Evolutionary conservation across 1,140 invertebrate species (phyloP).

Genomic region (Euwallacea fornicatus): DNA sequence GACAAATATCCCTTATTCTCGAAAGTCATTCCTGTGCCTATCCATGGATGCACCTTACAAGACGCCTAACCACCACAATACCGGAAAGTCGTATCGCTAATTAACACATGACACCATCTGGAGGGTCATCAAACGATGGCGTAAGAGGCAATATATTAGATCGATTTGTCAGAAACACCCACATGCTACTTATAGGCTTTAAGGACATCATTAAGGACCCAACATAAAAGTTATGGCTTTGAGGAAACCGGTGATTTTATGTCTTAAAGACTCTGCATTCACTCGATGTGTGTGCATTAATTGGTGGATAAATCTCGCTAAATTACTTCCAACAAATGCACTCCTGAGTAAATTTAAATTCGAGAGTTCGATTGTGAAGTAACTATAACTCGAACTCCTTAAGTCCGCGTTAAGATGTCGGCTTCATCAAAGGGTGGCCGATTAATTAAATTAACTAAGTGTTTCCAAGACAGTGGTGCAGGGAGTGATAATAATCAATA

Average conservation of each 20-base stretch:
- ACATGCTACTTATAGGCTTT: neutral
- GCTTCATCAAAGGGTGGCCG: constrained; percentile 39
- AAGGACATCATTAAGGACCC: neutral
- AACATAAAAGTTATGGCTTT: neutral
- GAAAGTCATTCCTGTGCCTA: too few species aligned
- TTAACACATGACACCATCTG: constrained; percentile 2
- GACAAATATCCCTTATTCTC: too few species aligned
- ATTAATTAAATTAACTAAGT: constrained; percentile 43
- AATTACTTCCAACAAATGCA: neutral
- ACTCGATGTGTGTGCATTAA: too few species aligned
- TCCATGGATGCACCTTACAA: too few species aligned
- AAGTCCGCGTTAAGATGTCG: constrained; percentile 23
- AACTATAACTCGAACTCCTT: constrained; percentile 21
- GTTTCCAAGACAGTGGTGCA: constrained; percentile 31
- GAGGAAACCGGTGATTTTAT: too few species aligned
- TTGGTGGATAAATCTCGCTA: neutral
- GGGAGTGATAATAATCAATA: constrained; percentile 38
- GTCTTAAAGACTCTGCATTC: too few species aligned
- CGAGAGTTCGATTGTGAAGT: constrained; percentile 30
- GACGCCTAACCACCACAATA: neutral
- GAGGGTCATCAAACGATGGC: neutral
- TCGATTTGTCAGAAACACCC: neutral
- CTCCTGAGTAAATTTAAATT: neutral
- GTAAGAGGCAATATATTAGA: neutral
- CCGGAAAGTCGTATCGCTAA: neutral